Percentiles rank a stretch among this genome's conserved stretches.
These are phyloP conservation scores for Thomomys bottae DNA, from an alignment of 2,113 vertebrate genomes.

Conservation along the genomic window DNA sequence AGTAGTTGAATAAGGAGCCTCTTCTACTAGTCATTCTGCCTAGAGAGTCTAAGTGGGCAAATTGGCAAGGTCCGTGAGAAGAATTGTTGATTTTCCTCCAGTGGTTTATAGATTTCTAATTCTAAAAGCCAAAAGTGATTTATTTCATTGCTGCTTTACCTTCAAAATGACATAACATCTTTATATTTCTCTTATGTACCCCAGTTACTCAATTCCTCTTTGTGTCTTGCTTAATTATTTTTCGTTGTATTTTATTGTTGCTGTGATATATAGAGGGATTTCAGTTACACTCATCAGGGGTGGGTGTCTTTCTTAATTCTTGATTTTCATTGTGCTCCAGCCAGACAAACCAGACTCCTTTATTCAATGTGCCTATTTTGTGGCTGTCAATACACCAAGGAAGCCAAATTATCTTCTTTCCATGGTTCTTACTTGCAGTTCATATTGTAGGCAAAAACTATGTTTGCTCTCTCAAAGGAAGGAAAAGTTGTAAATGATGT, in stretches of 20 bases:
- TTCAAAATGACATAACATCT: conserved; percentile 19
- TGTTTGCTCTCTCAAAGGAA: too few species aligned
- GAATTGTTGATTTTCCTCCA: not conserved
- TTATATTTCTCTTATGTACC: not conserved
- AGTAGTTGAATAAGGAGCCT: not conserved
- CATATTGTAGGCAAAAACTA: too few species aligned
- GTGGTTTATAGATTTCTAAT: not conserved
- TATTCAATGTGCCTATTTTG: not conserved
- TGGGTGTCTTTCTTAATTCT: not conserved
- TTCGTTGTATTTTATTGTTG: too few species aligned
- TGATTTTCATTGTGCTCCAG: not conserved
- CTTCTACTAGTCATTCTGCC: not conserved
- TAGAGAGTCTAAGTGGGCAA: not conserved
- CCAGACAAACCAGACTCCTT: not conserved
- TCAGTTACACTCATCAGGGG: too few species aligned
- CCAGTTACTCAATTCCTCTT: conserved; percentile 18
- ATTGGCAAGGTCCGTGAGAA: not conserved
- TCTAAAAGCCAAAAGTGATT: not conserved
- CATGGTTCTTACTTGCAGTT: too few species aligned
- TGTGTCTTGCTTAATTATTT: not conserved
- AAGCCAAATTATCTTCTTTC: too few species aligned
- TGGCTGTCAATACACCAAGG: not conserved
- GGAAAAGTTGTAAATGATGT: too few species aligned
- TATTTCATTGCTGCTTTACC: not conserved
- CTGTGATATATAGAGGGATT: too few species aligned